Percentiles rank a stretch among this genome's conserved stretches.
phyloP scores from a whole-genome alignment of 2,797 vertebrate genomes.

The Propithecus deckenii region DNA sequence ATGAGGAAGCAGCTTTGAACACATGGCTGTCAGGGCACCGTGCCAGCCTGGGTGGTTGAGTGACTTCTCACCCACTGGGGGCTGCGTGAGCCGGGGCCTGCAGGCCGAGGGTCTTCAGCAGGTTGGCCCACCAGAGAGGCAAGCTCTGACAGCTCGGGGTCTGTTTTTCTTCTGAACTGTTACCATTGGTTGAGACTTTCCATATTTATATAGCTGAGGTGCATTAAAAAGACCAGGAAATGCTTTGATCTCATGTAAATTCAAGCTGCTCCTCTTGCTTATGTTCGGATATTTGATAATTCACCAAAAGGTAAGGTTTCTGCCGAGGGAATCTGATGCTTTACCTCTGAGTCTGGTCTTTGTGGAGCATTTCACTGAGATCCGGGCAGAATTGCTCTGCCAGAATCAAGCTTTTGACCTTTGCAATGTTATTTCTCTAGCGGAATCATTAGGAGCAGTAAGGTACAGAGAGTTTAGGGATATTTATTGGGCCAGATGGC shows the following conservation, averaged over 20 bases:
- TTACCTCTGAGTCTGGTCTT: neutral
- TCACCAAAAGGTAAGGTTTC: neutral
- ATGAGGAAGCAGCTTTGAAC: neutral
- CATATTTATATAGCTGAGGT: neutral
- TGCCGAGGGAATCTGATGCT: neutral
- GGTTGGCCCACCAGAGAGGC: neutral
- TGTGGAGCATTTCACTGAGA: neutral
- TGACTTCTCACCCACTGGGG: neutral
- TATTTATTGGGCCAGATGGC: neutral
- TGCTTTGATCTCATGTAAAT: neutral
- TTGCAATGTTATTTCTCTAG: slow-evolving; percentile 33
- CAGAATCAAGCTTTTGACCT: slow-evolving; percentile 28
- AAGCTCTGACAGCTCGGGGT: neutral
- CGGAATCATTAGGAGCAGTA: neutral
- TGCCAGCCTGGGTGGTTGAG: neutral
- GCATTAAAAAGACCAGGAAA: neutral
- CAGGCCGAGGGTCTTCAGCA: neutral
- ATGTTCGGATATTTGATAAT: neutral
- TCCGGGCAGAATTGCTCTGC: neutral
- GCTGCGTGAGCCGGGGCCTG: too few species aligned
- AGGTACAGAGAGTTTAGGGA: neutral
- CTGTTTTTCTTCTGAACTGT: neutral
- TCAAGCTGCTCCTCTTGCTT: neutral
- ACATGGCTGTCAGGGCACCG: too few species aligned
- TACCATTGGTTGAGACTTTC: neutral